Conservation (phyloP, 1,140 invertebrate species). For the Bombus impatiens region DNA sequence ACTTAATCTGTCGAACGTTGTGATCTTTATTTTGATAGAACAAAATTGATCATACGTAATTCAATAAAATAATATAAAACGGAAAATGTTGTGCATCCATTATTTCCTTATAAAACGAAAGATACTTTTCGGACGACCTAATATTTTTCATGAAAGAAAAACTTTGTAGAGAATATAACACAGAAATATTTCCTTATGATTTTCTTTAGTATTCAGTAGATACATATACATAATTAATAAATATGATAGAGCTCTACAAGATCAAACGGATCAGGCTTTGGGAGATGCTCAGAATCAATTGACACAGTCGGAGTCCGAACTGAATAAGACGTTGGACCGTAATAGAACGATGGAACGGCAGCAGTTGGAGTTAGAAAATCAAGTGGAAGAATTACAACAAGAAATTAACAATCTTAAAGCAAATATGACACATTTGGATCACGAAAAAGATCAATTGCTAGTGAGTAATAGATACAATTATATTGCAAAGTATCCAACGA, state of each 20-base stretch:
- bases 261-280: constrained; percentile 85
- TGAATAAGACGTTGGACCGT: constrained; percentile 82
- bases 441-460: constrained; percentile 85
- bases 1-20: too few species aligned
- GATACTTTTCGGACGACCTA: too few species aligned
- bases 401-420: constrained; percentile 83
- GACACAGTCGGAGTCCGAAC: constrained; percentile 82
- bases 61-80: too few species aligned
- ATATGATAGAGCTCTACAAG: constrained; percentile 83
- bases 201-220: background rate
- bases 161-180: background rate
- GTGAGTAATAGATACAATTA: constrained; percentile 65
- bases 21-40: too few species aligned
- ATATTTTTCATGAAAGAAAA: background rate
- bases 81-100: too few species aligned
- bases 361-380: constrained; percentile 83
- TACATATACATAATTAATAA: constrained; percentile 20
- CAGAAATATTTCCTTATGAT: background rate
- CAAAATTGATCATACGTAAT: too few species aligned
- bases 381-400: constrained; percentile 82
- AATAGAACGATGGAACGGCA: constrained; percentile 83
- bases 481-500: background rate
- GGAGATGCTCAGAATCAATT: constrained; percentile 84
- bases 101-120: too few species aligned
- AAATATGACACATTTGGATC: constrained; percentile 83